A percentile compares a stretch with the other conserved stretches of the same genome.
These are phyloP conservation scores for Stichopus chloronotus DNA, from an alignment of 35 echinoderm and acorn worm genomes.

Conservation along the genomic window DNA sequence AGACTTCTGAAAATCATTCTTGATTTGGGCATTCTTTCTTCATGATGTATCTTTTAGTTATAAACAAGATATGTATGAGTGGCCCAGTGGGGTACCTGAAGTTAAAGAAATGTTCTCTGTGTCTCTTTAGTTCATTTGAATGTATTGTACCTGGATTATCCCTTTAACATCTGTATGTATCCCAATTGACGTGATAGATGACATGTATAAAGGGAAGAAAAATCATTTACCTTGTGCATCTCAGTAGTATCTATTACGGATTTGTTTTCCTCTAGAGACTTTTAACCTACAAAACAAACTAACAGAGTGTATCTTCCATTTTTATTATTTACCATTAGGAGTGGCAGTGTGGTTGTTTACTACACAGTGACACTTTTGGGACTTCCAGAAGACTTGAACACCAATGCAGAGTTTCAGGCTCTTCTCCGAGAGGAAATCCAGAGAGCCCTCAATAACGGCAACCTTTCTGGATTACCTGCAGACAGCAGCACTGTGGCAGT, in stretches of 20 bases:
- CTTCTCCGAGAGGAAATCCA: background rate
- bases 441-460: background rate
- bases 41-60: too few species aligned
- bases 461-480: background rate
- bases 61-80: too few species aligned
- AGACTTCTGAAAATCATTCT: too few species aligned
- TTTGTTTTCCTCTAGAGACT: background rate
- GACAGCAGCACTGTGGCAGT: background rate
- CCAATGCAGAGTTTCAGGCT: background rate
- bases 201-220: too few species aligned
- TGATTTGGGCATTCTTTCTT: background rate
- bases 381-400: background rate
- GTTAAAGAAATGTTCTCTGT: too few species aligned
- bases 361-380: background rate
- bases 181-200: too few species aligned
- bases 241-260: too few species aligned
- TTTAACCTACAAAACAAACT: background rate
- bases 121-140: too few species aligned
- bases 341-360: conserved; percentile 29
- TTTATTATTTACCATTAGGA: background rate
- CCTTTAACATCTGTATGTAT: too few species aligned
- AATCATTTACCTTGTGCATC: too few species aligned
- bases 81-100: too few species aligned
- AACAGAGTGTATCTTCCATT: background rate
- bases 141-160: too few species aligned